Conservation (phyloP, 2,113 vertebrate species). For the Dicaeum eximium region DNA sequence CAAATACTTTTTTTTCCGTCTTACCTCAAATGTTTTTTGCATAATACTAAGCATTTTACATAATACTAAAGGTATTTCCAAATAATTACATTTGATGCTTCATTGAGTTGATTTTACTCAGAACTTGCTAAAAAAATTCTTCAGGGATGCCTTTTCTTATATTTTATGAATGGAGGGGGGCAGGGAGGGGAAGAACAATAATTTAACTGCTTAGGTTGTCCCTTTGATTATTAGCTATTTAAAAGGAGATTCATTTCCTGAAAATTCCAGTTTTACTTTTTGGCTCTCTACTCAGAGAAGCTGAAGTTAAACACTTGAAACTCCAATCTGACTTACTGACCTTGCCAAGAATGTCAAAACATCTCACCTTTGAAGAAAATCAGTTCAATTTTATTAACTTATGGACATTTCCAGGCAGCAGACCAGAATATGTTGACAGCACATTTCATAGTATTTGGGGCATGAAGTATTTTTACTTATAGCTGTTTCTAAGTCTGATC, state of each 20-base stretch:
- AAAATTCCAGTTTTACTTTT: not conserved
- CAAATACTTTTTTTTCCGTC: not conserved
- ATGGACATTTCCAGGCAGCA: not conserved
- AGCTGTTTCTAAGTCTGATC: not conserved
- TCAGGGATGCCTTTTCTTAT: not conserved
- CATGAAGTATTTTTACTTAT: not conserved
- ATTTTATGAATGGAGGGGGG: not conserved
- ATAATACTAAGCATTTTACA: not conserved
- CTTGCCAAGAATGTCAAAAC: not conserved
- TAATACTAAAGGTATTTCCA: not conserved
- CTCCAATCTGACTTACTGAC: not conserved
- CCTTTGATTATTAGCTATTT: not conserved
- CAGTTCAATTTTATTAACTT: not conserved
- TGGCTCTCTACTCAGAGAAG: not conserved
- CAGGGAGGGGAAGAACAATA: not conserved
- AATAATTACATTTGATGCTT: not conserved
- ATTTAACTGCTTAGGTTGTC: not conserved
- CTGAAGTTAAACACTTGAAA: not conserved
- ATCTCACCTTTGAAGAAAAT: constrained; percentile 5
- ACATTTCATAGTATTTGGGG: not conserved
- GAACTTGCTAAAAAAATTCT: not conserved
- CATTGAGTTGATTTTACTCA: not conserved
- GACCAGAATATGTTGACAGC: not conserved
- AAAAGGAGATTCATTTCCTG: not conserved
- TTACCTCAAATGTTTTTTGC: not conserved